Conservation (phyloP, 2,888 invertebrate species). For the Melipona bicolor region DNA sequence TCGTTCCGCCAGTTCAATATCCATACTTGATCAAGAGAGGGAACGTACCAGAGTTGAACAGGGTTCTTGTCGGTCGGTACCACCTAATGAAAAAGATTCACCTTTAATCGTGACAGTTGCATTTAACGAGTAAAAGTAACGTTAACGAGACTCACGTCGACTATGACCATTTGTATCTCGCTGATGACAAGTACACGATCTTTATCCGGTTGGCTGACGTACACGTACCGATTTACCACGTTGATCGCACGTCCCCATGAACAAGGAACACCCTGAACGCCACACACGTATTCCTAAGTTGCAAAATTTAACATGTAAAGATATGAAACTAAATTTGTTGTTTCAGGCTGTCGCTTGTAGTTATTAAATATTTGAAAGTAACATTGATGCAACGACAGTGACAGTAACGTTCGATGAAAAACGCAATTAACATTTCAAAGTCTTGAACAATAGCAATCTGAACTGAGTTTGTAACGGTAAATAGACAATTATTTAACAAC, state of each 20-base stretch:
- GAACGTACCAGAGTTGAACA: constrained; percentile 89
- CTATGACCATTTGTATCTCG: constrained; percentile 89
- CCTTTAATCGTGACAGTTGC: neutral
- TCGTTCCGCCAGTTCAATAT: constrained; percentile 89
- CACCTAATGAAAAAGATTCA: constrained; percentile 83
- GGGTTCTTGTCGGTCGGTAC: constrained; percentile 90
- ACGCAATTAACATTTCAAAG: neutral
- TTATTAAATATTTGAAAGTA: neutral
- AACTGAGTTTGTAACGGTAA: neutral
- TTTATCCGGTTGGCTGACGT: constrained; percentile 89
- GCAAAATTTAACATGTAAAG: neutral
- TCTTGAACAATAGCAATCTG: neutral
- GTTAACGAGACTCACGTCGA: constrained; percentile 85
- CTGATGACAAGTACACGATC: constrained; percentile 90
- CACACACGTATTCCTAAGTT: constrained; percentile 88
- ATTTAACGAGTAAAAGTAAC: neutral
- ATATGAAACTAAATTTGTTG: neutral
- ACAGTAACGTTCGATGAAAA: neutral
- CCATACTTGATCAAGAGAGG: constrained; percentile 91
- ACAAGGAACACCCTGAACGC: constrained; percentile 88
- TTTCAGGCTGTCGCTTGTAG: neutral
- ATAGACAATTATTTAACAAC: neutral
- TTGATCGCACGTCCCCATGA: constrained; percentile 90
- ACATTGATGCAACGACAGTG: neutral
- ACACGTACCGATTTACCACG: constrained; percentile 89